These are phyloP conservation scores for Brenthis daphne DNA, from an alignment of 2,888 invertebrate species.

Conservation along the genomic window DNA sequence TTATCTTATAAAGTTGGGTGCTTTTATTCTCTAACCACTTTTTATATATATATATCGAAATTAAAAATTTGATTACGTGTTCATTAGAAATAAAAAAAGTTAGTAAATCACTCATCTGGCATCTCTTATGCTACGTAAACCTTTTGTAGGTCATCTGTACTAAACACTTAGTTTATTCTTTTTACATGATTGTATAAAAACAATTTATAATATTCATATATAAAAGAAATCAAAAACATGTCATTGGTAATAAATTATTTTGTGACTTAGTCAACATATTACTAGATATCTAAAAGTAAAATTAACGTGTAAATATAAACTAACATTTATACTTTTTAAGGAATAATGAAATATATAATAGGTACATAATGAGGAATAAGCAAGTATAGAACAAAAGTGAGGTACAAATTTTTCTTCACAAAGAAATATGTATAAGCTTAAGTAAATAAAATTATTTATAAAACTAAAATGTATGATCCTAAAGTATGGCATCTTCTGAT, in stretches of 20 bases:
- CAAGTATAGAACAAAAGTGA: constrained; percentile 61
- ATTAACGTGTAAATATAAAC: constrained; percentile 42
- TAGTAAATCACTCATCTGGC: constrained; percentile 75
- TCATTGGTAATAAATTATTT: constrained; percentile 82
- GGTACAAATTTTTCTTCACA: constrained; percentile 52
- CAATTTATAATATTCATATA: constrained; percentile 41
- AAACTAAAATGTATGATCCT: constrained; percentile 55
- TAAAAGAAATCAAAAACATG: constrained; percentile 76
- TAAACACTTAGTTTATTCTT: constrained; percentile 67
- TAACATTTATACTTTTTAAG: constrained; percentile 51
- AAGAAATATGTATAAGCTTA: constrained; percentile 57
- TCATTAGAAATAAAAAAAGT: constrained; percentile 46
- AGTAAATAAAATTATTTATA: constrained; percentile 49
- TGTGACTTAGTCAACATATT: constrained; percentile 79
- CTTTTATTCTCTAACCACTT: no score
- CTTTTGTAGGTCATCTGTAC: constrained; percentile 46
- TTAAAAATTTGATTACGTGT: no score
- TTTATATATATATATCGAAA: no score
- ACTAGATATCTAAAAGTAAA: constrained; percentile 52
- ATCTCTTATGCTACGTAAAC: constrained; percentile 56
- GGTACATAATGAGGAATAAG: constrained; percentile 48
- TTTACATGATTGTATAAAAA: constrained; percentile 69
- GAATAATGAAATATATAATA: constrained; percentile 33
- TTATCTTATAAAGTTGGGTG: no score
- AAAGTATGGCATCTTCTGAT: constrained; percentile 76